These are phyloP conservation scores for Kryptopterus vitreolus DNA, from an alignment of 2,797 vertebrate genomes.

Conservation along the genomic window DNA sequence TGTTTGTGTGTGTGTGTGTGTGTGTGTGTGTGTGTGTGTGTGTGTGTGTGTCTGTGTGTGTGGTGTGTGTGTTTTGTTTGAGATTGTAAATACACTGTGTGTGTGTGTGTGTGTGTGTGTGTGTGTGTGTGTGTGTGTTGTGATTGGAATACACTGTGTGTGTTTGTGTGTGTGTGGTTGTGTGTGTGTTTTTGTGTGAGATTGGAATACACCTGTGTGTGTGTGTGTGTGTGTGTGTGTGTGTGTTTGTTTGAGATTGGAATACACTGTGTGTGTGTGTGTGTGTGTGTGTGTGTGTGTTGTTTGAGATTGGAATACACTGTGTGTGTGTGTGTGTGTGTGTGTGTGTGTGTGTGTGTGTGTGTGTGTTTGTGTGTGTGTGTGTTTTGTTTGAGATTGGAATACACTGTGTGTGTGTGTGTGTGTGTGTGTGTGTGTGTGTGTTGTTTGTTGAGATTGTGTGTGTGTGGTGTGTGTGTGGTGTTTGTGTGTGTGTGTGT, in stretches of 20 bases:
- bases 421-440: constrained; percentile 9
- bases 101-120: constrained; percentile 8
- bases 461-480: not conserved
- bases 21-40: constrained; percentile 6
- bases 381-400: no score
- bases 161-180: constrained; percentile 1
- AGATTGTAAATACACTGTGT: no score
- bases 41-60: constrained; percentile 3
- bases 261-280: constrained; percentile 11
- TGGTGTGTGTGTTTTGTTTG: no score
- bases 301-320: no score
- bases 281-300: constrained; percentile 4
- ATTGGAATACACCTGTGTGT: no score
- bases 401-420: constrained; percentile 3
- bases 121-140: constrained; percentile 4
- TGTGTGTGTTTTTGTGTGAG: no score
- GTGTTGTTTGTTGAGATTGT: no score
- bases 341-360: constrained; percentile 7
- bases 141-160: no score
- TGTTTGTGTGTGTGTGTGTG: constrained; percentile 5
- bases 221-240: constrained; percentile 9
- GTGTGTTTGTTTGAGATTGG: no score
- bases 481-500: constrained; percentile 6
- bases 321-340: constrained; percentile 8
- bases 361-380: constrained; percentile 7